A percentile compares a stretch with the other conserved stretches of the same genome.
Evolutionary conservation across 92 coral and sea anemone genomes (phyloP).

Genomic region (Pocillopora grandis): DNA sequence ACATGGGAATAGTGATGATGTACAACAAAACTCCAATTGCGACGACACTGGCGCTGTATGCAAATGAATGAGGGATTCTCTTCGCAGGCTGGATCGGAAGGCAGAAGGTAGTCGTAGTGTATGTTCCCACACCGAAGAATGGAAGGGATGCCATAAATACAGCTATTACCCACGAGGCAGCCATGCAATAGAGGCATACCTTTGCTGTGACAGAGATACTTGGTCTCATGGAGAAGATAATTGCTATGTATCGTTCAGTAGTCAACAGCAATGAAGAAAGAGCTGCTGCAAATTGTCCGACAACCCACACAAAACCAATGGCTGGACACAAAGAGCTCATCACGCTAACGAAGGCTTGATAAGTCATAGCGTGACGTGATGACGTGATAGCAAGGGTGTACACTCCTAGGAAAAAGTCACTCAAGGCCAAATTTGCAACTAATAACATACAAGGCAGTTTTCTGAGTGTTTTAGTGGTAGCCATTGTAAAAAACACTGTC

Average conservation of each 20-base stretch:
- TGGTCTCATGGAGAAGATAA: conserved; percentile 70
- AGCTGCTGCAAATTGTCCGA: conserved; percentile 57
- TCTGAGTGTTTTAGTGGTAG: conserved; percentile 52
- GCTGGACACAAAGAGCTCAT: conserved; percentile 41
- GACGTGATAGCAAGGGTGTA: conserved; percentile 57
- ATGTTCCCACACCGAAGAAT: conserved; percentile 66
- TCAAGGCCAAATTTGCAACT: conserved; percentile 33
- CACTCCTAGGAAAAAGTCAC: conserved; percentile 52
- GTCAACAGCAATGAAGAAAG: conserved; percentile 64
- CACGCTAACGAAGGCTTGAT: conserved; percentile 32
- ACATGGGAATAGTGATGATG: conserved; percentile 64
- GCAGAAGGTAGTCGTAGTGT: conserved; percentile 80
- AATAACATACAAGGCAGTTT: conserved; percentile 59
- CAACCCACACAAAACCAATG: conserved; percentile 70
- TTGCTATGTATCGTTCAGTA: conserved; percentile 67
- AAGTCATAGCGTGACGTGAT: conserved; percentile 58
- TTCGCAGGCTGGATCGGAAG: conserved; percentile 83
- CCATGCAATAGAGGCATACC: conserved; percentile 33
- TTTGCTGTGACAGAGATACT: conserved; percentile 41
- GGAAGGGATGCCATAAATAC: conserved; percentile 61
- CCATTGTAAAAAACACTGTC: conserved; percentile 36
- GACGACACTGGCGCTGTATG: conserved; percentile 65
- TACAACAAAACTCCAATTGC: conserved; percentile 64
- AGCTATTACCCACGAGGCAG: conserved; percentile 56
- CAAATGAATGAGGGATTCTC: conserved; percentile 57